Evolutionary conservation across 2,888 invertebrate species (phyloP).

Genomic region (Axea sp.): DNA sequence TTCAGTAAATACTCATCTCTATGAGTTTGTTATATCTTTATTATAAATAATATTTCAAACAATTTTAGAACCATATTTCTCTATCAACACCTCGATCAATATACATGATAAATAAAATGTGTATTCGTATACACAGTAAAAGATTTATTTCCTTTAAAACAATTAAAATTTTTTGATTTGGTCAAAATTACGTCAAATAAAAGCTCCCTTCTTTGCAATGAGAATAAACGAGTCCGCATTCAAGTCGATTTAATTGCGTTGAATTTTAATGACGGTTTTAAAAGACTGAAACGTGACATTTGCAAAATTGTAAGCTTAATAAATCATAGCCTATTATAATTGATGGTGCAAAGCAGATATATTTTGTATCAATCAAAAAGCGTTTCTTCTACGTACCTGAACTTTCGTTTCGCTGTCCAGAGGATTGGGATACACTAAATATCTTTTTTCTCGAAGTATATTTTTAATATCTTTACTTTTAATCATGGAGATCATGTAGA

Average conservation of each 20-base stretch:
- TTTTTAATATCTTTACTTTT: constrained; percentile 34
- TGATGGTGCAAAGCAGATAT: too few relatives aligned
- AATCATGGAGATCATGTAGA: constrained; percentile 13
- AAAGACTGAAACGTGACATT: constrained; percentile 42
- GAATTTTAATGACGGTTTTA: constrained; percentile 38
- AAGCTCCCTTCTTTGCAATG: constrained; percentile 19
- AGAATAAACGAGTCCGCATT: constrained; percentile 2
- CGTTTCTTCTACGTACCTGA: constrained; percentile 68
- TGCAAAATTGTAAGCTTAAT: constrained; percentile 23
- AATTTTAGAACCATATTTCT: too few relatives aligned
- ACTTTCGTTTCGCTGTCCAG: constrained; percentile 71
- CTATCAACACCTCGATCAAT: too few relatives aligned
- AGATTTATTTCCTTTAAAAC: too few relatives aligned
- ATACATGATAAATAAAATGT: too few relatives aligned
- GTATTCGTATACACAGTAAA: too few relatives aligned
- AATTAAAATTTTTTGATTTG: constrained; percentile 34
- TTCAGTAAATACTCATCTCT: too few relatives aligned
- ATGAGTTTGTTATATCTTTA: too few relatives aligned
- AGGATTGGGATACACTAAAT: constrained; percentile 71
- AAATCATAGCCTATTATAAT: constrained; percentile 25
- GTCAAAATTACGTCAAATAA: constrained; percentile 19
- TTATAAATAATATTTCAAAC: too few relatives aligned
- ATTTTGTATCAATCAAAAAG: too few relatives aligned
- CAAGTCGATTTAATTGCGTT: constrained; percentile 27
- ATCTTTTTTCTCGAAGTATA: constrained; percentile 65